Conservation (phyloP, 2,113 vertebrate species). For the Struthidea cinerea region DNA sequence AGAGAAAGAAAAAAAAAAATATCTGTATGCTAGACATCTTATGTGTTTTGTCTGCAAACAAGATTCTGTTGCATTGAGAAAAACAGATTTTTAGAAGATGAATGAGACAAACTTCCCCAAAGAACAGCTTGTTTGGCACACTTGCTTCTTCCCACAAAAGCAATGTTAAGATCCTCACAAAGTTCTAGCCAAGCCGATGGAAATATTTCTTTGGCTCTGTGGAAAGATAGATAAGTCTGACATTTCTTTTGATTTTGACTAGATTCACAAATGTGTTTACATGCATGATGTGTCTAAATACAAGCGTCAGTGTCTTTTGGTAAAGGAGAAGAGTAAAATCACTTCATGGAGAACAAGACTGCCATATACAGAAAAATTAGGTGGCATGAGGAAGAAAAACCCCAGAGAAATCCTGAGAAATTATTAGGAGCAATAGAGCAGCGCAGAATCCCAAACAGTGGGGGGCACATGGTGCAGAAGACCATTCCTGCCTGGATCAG, state of each 20-base stretch:
- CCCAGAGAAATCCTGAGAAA: not conserved
- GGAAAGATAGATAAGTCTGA: not conserved
- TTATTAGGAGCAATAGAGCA: not conserved
- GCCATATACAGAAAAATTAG: not conserved
- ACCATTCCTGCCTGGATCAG: not conserved
- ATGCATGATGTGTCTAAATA: not conserved
- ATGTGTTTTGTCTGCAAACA: not conserved
- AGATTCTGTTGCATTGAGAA: not conserved
- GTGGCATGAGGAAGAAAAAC: not conserved
- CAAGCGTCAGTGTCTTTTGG: not conserved
- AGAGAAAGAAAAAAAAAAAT: not conserved
- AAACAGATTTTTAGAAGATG: not conserved
- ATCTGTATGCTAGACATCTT: not conserved
- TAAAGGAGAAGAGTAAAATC: not conserved
- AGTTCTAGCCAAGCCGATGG: not conserved
- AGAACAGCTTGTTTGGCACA: not conserved
- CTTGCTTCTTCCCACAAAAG: not conserved
- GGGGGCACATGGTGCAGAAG: not conserved
- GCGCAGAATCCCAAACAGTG: not conserved
- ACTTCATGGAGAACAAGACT: not conserved
- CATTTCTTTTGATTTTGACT: not conserved
- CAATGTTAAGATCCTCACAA: not conserved
- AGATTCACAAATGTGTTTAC: not conserved
- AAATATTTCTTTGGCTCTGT: not conserved
- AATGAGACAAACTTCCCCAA: not conserved